Evolutionary conservation across 2,113 vertebrate genomes (phyloP), one percentile per base, ranked within the genome.

Genomic region (Vidua macroura): DNA sequence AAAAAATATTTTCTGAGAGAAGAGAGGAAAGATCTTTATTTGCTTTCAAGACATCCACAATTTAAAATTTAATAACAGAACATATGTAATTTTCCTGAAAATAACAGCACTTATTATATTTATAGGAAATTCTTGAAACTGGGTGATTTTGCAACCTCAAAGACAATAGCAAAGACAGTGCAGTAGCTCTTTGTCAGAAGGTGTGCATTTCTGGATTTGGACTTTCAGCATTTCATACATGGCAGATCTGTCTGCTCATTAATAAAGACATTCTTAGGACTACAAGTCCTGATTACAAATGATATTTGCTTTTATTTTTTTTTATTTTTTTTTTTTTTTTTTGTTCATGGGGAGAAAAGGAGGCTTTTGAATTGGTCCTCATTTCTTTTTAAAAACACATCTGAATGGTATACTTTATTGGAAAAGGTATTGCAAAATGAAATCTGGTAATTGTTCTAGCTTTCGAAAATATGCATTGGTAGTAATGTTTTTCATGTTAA

Each of bases 31-130:
- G 43, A 86, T 15, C 2, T 62, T 92, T 88, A 88, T 84, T 90
- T 96, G 76, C 30, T 94, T 89, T 91, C 87, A 75, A 91, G 88
- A 43, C 17, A 86, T 10, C 13, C 64, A 73, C 33, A 84, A 37
- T 78, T 81, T 88, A 66, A 94, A 84, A 73, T 88, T 60, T 86
- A 92, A 39, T 84, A 76, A 53, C 17, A 82, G 35, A 86, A 78
- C 39, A 59, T 48, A 78, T 33, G 24, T 70, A 73, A 56, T 90
- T 64, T 92, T 88, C 15, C 66, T 83, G 48, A 83, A 74, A 92
- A 72, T 60, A 95, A 52, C 15, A 58, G 2, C 13, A 83, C 16
- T 67, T 81, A 33, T 48, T 80, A 44, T 86, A 41, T 74, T 90
- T 44, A 60, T 22, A 86, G 21, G 39, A 86, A 90, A 86, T 93